These are phyloP conservation scores for Pelagia noctiluca DNA, from an alignment of 30 jellyfish, hydroid and myxozoan species.

Conservation along the genomic window DNA sequence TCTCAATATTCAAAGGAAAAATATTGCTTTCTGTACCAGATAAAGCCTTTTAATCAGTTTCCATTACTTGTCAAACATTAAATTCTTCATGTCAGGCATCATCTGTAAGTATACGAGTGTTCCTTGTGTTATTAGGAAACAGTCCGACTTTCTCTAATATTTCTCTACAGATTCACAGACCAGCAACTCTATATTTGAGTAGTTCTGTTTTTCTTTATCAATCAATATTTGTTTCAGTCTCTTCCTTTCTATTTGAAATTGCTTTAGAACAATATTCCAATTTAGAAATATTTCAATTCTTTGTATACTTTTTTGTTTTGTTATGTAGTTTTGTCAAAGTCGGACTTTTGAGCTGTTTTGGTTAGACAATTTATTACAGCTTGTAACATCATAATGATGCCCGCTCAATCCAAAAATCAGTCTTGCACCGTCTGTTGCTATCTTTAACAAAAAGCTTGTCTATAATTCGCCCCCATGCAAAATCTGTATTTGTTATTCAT, in stretches of 20 bases:
- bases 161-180: neutral
- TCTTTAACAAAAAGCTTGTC: no score
- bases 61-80: neutral
- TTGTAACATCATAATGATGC: no score
- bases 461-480: no score
- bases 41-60: neutral
- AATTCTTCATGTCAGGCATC: neutral
- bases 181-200: neutral
- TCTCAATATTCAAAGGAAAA: neutral
- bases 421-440: no score
- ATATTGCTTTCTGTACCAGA: neutral
- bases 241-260: conserved; percentile 23
- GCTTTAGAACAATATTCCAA: no score
- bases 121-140: neutral
- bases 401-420: no score
- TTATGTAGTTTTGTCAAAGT: no score
- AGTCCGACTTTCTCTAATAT: neutral
- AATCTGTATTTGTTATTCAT: no score
- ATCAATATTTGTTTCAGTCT: conserved; percentile 10
- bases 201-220: neutral
- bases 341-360: no score
- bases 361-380: no score
- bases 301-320: no score
- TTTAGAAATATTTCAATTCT: no score
- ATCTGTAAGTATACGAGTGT: neutral